A percentile compares a stretch with the other conserved stretches of the same genome.
These are phyloP conservation scores for Apamea anceps DNA, from an alignment of 2,888 invertebrate genomes.

Conservation along the genomic window DNA sequence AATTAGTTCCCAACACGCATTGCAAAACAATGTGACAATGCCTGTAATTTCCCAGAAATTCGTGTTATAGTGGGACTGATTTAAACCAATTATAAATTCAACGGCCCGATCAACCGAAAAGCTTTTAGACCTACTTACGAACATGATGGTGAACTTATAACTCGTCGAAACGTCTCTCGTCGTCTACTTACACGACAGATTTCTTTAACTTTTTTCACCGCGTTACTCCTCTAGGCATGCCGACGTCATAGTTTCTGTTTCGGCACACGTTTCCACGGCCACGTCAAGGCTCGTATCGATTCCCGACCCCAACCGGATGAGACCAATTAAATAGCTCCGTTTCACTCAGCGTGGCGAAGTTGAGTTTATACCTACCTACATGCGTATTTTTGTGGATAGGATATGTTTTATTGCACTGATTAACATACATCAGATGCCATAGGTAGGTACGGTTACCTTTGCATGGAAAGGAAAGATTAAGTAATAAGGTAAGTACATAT, in stretches of 20 bases:
- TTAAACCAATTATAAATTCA: background rate
- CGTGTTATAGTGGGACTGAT: background rate
- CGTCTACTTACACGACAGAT: background rate
- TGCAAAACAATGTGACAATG: background rate
- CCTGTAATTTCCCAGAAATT: background rate
- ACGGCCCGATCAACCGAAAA: background rate
- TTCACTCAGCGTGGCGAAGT: conserved; percentile 13
- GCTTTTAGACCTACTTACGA: background rate
- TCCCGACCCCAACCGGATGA: conserved; percentile 52
- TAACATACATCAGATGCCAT: background rate
- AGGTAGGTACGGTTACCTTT: background rate
- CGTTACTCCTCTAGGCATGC: background rate
- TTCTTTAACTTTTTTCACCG: background rate
- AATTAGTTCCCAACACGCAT: background rate
- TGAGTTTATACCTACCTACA: conserved; percentile 13
- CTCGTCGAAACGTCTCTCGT: background rate
- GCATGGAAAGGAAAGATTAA: background rate
- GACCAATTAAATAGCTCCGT: conserved; percentile 41
- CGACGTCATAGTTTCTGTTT: conserved; percentile 39
- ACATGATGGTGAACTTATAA: background rate
- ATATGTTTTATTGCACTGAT: background rate
- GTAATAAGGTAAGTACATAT: background rate
- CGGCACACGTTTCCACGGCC: conserved; percentile 54
- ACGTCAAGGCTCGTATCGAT: conserved; percentile 51
- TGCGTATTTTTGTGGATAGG: background rate